These are phyloP conservation scores for Parnassius glacialis DNA, from an alignment of 2,888 invertebrate species.

Conservation along the genomic window DNA sequence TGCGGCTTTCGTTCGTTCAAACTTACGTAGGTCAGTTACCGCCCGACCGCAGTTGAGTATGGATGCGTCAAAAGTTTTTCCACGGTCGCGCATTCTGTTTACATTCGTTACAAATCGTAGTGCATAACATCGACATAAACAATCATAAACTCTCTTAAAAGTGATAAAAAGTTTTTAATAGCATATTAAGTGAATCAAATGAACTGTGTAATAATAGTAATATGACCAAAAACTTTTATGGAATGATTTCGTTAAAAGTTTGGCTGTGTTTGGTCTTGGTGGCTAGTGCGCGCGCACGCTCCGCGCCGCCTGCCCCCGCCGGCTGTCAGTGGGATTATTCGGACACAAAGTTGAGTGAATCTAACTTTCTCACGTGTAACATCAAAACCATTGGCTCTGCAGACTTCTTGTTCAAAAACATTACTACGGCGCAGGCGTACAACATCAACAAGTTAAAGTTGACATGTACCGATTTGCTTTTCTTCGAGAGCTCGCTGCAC, in stretches of 20 bases:
- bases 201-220: slow-evolving; percentile 67
- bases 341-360: slow-evolving; percentile 79
- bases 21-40: slow-evolving; percentile 82
- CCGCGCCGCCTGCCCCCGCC: slow-evolving; percentile 82
- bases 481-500: slow-evolving; percentile 87
- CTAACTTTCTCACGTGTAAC: slow-evolving; percentile 84
- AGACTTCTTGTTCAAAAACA: slow-evolving; percentile 85
- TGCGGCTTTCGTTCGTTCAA: slow-evolving; percentile 80
- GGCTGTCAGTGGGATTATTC: slow-evolving; percentile 88
- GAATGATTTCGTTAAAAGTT: slow-evolving; percentile 79
- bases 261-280: slow-evolving; percentile 73
- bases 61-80: slow-evolving; percentile 78
- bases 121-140: slow-evolving; percentile 57
- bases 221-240: slow-evolving; percentile 70
- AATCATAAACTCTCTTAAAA: slow-evolving; percentile 53
- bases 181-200: slow-evolving; percentile 66
- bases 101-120: slow-evolving; percentile 70
- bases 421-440: slow-evolving; percentile 86
- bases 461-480: slow-evolving; percentile 87
- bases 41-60: slow-evolving; percentile 80
- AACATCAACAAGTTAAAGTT: slow-evolving; percentile 85
- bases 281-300: slow-evolving; percentile 77
- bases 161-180: slow-evolving; percentile 59
- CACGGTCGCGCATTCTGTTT: slow-evolving; percentile 73
- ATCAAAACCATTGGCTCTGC: slow-evolving; percentile 87